Conservation (phyloP, 2,113 vertebrate genomes). For the Eptesicus fuscus region DNA sequence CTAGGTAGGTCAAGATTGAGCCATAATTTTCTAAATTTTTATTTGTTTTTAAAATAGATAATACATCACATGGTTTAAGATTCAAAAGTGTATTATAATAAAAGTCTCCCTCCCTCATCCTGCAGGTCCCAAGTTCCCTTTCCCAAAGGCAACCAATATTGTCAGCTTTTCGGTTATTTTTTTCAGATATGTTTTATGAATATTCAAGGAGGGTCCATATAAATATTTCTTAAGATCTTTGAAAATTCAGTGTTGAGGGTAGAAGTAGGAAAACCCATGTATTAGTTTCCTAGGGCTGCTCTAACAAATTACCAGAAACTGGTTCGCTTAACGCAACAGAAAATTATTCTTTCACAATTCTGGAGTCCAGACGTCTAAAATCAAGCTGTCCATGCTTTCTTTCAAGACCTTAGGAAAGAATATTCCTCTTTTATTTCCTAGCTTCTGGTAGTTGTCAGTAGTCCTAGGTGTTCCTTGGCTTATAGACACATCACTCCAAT, state of each 20-base stretch:
- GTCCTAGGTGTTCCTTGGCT: neutral
- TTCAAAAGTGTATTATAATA: neutral
- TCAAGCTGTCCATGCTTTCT: neutral
- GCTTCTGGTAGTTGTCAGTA: neutral
- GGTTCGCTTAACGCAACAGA: no score
- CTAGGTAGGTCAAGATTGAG: neutral
- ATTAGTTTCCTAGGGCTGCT: no score
- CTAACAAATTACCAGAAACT: no score
- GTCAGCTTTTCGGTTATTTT: conserved; percentile 2
- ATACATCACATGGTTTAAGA: neutral
- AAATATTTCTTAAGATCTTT: conserved; percentile 43
- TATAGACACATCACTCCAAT: no score
- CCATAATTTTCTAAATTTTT: conserved; percentile 2
- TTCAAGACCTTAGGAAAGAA: neutral
- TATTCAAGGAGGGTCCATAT: conserved; percentile 29
- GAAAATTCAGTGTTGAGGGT: neutral
- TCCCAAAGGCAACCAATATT: conserved; percentile 13
- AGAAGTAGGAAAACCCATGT: neutral
- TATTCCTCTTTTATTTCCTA: neutral
- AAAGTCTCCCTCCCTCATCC: neutral
- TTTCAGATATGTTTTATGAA: conserved; percentile 31
- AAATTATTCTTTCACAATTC: no score
- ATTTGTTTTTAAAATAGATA: conserved; percentile 15
- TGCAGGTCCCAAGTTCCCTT: neutral
- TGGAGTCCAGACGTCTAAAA: neutral